Conservation (phyloP, 2,113 vertebrate genomes). For the Stegostoma tigrinum region DNA sequence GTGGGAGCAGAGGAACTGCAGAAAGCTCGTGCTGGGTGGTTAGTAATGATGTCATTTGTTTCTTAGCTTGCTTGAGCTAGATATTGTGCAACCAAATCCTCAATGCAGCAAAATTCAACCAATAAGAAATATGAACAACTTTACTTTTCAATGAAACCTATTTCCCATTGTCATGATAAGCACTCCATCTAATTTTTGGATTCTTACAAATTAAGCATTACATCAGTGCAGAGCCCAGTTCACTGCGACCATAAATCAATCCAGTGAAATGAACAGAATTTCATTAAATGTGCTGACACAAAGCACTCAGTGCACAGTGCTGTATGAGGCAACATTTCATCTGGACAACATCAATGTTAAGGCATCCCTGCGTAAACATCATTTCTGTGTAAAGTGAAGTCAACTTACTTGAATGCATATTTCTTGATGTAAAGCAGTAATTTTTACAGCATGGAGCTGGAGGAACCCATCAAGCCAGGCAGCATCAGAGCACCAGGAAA, state of each 20-base stretch:
- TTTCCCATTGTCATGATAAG: background rate
- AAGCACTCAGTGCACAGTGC: background rate
- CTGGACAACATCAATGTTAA: background rate
- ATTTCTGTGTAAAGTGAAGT: background rate
- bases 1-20: background rate
- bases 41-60: conserved; percentile 17
- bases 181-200: background rate
- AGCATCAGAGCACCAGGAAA: too few species aligned
- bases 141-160: background rate
- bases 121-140: conserved; percentile 19
- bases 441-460: background rate
- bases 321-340: background rate
- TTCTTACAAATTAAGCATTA: background rate
- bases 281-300: background rate
- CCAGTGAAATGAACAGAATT: background rate
- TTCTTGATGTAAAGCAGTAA: background rate
- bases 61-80: background rate
- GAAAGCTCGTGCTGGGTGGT: background rate
- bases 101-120: conserved; percentile 2
- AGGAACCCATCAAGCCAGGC: too few species aligned
- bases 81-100: background rate
- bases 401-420: background rate
- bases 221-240: conserved; percentile 10
- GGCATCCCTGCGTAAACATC: background rate
- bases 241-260: background rate